Evolutionary conservation across 2,888 invertebrate species (phyloP).

Genomic region (Cephus sareptanus): DNA sequence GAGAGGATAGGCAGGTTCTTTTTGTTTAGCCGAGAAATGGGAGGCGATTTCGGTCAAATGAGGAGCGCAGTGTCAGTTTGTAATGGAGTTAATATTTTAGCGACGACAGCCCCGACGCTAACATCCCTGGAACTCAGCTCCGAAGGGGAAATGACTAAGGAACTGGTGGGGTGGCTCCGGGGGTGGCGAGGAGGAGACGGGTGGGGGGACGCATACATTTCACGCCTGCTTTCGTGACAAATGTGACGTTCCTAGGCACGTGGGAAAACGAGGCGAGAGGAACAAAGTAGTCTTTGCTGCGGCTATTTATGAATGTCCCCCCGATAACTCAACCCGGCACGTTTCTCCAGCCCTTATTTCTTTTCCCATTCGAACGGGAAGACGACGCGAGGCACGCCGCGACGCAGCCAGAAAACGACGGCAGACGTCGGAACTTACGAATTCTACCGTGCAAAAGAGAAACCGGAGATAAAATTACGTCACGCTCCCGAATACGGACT

Average conservation of each 20-base stretch:
- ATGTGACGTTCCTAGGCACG: slow-evolving; percentile 45
- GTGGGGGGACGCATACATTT: slow-evolving; percentile 43
- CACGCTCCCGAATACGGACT: not conserved
- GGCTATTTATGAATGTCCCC: slow-evolving; percentile 9
- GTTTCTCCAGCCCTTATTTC: not conserved
- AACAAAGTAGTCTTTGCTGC: slow-evolving; percentile 38
- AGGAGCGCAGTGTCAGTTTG: slow-evolving; percentile 33
- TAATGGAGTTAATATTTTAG: slow-evolving; percentile 50
- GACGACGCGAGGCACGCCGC: not conserved
- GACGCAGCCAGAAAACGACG: not conserved
- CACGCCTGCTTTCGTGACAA: slow-evolving; percentile 50
- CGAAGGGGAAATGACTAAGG: slow-evolving; percentile 22
- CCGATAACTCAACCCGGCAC: slow-evolving; percentile 1
- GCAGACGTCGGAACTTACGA: not conserved
- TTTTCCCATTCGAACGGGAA: not conserved
- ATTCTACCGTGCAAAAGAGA: not conserved
- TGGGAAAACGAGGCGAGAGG: slow-evolving; percentile 37
- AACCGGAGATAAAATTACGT: slow-evolving; percentile 2
- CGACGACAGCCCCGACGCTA: slow-evolving; percentile 14
- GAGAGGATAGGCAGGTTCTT: not conserved
- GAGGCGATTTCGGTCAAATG: slow-evolving; percentile 40
- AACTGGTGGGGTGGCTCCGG: slow-evolving; percentile 9
- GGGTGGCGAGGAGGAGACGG: not conserved
- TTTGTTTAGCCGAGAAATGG: slow-evolving; percentile 32
- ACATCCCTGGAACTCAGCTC: slow-evolving; percentile 28